Percentiles rank a stretch among this genome's conserved stretches.
These are phyloP conservation scores for Mallotus villosus DNA, from an alignment of 2,797 vertebrate genomes.

Conservation along the genomic window DNA sequence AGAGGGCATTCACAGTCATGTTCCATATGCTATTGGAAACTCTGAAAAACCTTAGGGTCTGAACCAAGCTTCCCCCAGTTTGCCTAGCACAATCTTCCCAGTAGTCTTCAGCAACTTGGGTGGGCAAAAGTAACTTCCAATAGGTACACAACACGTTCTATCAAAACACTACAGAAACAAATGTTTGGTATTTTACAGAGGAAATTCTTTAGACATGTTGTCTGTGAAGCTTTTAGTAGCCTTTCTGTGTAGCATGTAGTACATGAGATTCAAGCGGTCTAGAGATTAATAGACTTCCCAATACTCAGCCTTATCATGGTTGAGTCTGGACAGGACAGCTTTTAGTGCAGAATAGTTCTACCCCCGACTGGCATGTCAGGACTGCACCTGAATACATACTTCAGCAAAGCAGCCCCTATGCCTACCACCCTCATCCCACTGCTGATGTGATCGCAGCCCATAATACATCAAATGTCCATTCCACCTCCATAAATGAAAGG, in stretches of 20 bases:
- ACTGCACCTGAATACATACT: not conserved
- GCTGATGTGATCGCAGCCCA: slow-evolving; percentile 26
- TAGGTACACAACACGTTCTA: not conserved
- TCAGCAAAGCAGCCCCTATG: slow-evolving; percentile 16
- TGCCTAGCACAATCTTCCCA: not conserved
- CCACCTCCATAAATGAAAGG: slow-evolving; percentile 6
- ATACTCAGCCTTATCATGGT: not conserved
- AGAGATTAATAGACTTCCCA: not conserved
- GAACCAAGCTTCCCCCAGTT: not conserved
- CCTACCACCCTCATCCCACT: slow-evolving; percentile 16
- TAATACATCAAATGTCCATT: not conserved
- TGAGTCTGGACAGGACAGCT: slow-evolving; percentile 9
- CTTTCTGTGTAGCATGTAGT: not conserved
- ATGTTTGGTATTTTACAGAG: not conserved
- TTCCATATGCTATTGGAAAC: not conserved
- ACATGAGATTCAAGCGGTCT: not conserved
- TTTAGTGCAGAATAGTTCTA: slow-evolving; percentile 17
- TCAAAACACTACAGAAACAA: not conserved
- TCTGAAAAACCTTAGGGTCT: not conserved
- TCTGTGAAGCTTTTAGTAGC: not conserved
- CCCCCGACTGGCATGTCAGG: slow-evolving; percentile 14
- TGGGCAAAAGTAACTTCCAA: not conserved
- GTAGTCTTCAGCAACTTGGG: not conserved
- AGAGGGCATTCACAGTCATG: slow-evolving; percentile 28
- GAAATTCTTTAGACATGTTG: not conserved